Conservation (phyloP, 2,888 invertebrate species). For the Philhelius pedissequus region DNA sequence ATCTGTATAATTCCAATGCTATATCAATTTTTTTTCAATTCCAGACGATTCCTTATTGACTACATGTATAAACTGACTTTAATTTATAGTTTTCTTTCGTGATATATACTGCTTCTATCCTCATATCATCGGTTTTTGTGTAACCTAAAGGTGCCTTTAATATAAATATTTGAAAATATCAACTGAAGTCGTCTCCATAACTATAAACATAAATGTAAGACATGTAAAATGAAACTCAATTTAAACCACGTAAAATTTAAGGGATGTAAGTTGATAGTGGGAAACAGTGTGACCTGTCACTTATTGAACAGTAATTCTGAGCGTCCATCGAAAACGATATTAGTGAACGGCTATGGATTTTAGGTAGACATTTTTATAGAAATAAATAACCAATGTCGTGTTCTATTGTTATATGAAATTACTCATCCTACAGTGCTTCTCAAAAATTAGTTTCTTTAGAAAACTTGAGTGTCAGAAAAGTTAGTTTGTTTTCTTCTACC, state of each 20-base stretch:
- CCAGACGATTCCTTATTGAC: constrained; percentile 55
- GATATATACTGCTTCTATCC: constrained; percentile 4
- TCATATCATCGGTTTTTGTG: not conserved
- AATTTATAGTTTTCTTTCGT: constrained; percentile 25
- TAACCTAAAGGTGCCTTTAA: constrained; percentile 10
- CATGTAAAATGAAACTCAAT: not conserved
- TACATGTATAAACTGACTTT: constrained; percentile 29
- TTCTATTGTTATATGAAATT: no score
- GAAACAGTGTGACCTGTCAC: not conserved
- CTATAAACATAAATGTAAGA: not conserved
- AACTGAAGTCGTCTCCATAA: not conserved
- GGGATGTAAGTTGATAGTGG: not conserved
- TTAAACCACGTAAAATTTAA: not conserved
- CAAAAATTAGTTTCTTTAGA: no score
- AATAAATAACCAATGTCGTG: no score
- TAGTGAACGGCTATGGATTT: no score
- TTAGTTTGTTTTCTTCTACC: no score
- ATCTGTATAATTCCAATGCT: constrained; percentile 33
- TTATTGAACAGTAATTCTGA: no score
- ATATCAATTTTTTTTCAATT: constrained; percentile 45
- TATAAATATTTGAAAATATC: not conserved
- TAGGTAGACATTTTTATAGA: no score
- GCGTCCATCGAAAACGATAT: no score
- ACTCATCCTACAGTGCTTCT: no score
- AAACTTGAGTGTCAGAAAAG: no score